These are phyloP conservation scores for Molothrus aeneus DNA, from an alignment of 2,797 vertebrate species.

Conservation along the genomic window DNA sequence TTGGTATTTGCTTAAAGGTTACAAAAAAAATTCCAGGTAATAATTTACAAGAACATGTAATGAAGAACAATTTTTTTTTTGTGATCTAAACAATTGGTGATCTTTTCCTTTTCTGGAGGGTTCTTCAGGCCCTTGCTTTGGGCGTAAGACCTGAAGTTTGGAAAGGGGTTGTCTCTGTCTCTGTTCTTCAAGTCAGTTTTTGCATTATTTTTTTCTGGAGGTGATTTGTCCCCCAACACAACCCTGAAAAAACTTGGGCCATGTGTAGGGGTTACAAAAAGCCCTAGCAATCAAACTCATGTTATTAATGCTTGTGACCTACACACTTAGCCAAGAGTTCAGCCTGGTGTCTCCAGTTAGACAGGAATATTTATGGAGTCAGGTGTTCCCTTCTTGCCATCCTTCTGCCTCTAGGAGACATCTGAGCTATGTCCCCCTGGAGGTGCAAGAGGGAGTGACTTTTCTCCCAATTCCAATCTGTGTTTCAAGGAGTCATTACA, in stretches of 20 bases:
- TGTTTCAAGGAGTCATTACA: neutral
- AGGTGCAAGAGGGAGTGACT: neutral
- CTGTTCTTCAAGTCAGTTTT: neutral
- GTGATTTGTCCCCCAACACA: neutral
- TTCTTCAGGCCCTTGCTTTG: neutral
- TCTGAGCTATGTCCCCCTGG: neutral
- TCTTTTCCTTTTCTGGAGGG: neutral
- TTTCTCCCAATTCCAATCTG: neutral
- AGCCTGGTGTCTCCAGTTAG: neutral
- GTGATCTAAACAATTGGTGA: neutral
- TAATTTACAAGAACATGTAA: neutral
- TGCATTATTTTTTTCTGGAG: neutral
- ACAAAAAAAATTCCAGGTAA: neutral
- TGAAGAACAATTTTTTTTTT: neutral
- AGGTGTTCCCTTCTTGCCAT: neutral
- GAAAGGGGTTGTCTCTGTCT: neutral
- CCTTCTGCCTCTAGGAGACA: neutral
- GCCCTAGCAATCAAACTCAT: neutral
- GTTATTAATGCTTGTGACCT: neutral
- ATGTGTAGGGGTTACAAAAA: neutral
- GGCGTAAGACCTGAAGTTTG: neutral
- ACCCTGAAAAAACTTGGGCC: neutral
- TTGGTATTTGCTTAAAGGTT: neutral
- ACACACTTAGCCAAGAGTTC: neutral
- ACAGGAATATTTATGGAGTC: constrained; percentile 24